Percentiles rank a stretch among this genome's conserved stretches.
Evolutionary conservation across 2,888 invertebrate species (phyloP).

Genomic region (Troilus luridus): DNA sequence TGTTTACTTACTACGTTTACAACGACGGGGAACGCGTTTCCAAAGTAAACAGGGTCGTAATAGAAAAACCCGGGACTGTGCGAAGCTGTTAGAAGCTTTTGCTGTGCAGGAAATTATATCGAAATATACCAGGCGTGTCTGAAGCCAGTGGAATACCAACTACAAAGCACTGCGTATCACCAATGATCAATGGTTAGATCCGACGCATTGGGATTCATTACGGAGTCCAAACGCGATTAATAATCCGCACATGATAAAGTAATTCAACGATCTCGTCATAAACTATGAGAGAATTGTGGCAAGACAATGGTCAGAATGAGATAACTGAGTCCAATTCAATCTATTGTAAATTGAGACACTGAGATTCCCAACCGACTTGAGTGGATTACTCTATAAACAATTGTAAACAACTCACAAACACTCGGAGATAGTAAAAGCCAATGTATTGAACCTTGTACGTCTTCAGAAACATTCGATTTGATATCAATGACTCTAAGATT

Average conservation of each 20-base stretch:
- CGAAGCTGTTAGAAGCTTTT: too few species aligned
- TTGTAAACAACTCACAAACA: not conserved
- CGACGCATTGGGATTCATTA: slow-evolving; percentile 14
- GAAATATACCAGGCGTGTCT: not conserved
- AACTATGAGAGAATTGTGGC: not conserved
- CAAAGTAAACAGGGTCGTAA: not conserved
- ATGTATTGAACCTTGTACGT: not conserved
- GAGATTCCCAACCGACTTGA: not conserved
- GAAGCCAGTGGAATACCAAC: not conserved
- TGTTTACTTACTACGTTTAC: not conserved
- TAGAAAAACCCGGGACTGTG: not conserved
- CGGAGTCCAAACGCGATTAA: not conserved
- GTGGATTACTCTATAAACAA: not conserved
- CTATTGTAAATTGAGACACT: not conserved
- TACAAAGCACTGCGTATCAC: not conserved
- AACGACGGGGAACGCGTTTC: not conserved
- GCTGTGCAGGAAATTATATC: not conserved
- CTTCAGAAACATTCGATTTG: not conserved
- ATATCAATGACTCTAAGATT: not conserved
- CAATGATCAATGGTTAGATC: not conserved
- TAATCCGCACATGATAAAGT: slow-evolving; percentile 19
- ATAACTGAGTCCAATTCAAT: not conserved
- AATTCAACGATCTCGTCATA: not conserved
- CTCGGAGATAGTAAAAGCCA: not conserved
- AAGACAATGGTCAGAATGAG: not conserved